Evolutionary conservation across 2,797 vertebrate species (phyloP), one percentile per base, ranked within the genome.

Genomic region (Lagorchestes hirsutus): DNA sequence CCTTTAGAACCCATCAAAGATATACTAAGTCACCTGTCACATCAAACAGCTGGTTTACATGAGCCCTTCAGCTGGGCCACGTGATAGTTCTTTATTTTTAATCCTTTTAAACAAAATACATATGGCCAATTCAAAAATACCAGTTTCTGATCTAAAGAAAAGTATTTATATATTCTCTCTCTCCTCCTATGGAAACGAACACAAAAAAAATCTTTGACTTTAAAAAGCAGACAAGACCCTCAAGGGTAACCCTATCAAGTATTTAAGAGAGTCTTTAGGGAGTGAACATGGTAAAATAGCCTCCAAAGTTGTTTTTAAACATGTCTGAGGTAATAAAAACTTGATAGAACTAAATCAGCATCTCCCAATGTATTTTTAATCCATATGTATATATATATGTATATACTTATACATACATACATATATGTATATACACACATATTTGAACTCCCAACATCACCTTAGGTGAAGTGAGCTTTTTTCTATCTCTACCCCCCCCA

Each of bases 61-160:
- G 93, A 94, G 91, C 96, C 94, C 52, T 91, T 96, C 98, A 94
- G 16, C 55, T 57, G n/a, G 82, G 97, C 57, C 67, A 67, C 18
- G 40, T 93, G 98, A 98, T 90, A 90, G 96, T 59, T 96, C 91
- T 96, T 97, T 98, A 94, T 98, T 97, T 97, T 97, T 96, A 94
- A 94, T 92, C 97, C 97, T 98, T 98, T 99, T 98, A 98, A 98
- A 98, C 98, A 98, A 98, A 98, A 98, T 98, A 98, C 98, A 98
- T 98, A 98, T 98, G 98, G 98, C 98, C 98, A 98, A 99, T 98
- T 98, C 98, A 97, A 98, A 99, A 98, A 98, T 98, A 98, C 97
- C 97, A 91, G 94, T 98, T 98, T 98, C 98, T 98, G 98, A 98
- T 96, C 98, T 98, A 98, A 99, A 98, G 98, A 98, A 99, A 99